A percentile compares a stretch with the other conserved stretches of the same genome.
phyloP scores from a whole-genome alignment of 2,113 vertebrate species.

The Delphinapterus leucas region DNA sequence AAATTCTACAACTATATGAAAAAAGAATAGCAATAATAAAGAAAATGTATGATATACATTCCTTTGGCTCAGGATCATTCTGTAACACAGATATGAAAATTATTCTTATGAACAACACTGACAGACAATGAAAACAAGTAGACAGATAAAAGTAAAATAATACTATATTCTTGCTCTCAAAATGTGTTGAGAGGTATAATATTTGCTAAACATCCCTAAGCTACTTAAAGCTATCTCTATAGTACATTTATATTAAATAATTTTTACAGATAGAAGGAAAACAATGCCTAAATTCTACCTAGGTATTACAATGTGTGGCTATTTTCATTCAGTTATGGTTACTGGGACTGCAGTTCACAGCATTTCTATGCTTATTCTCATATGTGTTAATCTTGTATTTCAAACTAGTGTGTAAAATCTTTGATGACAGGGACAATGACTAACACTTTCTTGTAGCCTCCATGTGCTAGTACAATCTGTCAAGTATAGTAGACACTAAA shows the following conservation, averaged over 20 bases:
- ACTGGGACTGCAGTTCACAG: not conserved
- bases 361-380: not conserved
- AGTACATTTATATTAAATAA: not conserved
- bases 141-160: not conserved
- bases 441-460: not conserved
- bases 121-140: not conserved
- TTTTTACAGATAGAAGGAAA: not conserved
- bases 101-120: not conserved
- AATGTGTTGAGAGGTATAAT: not conserved
- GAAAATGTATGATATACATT: not conserved
- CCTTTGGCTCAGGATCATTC: not conserved
- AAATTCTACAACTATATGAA: not conserved
- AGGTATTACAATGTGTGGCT: not conserved
- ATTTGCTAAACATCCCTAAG: not conserved
- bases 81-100: not conserved
- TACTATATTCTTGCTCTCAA: not conserved
- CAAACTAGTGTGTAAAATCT: not conserved
- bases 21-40: not conserved
- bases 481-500: not conserved
- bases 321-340: not conserved
- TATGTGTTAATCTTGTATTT: not conserved
- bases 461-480: not conserved
- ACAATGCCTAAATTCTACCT: not conserved
- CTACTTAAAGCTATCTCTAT: not conserved
- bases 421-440: not conserved